Percentiles rank a stretch among this genome's conserved stretches.
Evolutionary conservation across 2,797 vertebrate species (phyloP).

Genomic region (Muraenolepis orangiensis): DNA sequence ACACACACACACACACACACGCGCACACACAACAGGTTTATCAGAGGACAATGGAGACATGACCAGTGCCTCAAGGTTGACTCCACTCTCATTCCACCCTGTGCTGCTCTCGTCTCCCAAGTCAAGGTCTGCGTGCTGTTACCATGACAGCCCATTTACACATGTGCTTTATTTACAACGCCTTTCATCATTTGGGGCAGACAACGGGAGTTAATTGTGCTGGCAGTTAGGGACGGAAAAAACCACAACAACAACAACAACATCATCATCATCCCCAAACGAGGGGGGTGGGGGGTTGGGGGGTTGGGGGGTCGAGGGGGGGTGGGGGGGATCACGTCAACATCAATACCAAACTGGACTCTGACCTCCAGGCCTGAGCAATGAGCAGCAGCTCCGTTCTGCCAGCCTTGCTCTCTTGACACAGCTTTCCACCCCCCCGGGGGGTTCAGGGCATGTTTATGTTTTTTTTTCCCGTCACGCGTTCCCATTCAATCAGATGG

Average conservation of each 20-base stretch:
- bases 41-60: slow-evolving; percentile 30
- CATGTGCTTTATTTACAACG: background rate
- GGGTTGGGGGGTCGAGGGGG: no score
- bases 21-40: slow-evolving; percentile 10
- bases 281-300: no score
- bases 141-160: background rate
- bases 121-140: background rate
- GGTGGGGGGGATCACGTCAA: background rate
- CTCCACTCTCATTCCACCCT: slow-evolving; percentile 3
- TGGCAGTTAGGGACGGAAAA: background rate
- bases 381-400: background rate
- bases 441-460: background rate
- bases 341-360: background rate
- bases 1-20: background rate
- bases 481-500: background rate
- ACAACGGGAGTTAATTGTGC: background rate
- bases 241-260: no score
- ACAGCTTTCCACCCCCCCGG: no score
- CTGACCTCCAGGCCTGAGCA: background rate
- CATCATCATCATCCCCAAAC: no score
- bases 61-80: slow-evolving; percentile 39
- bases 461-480: background rate
- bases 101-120: background rate
- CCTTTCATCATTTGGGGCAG: background rate
- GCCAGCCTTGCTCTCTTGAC: background rate